Conservation (phyloP, 2,113 vertebrate species). For the Asarcornis scutulata region DNA sequence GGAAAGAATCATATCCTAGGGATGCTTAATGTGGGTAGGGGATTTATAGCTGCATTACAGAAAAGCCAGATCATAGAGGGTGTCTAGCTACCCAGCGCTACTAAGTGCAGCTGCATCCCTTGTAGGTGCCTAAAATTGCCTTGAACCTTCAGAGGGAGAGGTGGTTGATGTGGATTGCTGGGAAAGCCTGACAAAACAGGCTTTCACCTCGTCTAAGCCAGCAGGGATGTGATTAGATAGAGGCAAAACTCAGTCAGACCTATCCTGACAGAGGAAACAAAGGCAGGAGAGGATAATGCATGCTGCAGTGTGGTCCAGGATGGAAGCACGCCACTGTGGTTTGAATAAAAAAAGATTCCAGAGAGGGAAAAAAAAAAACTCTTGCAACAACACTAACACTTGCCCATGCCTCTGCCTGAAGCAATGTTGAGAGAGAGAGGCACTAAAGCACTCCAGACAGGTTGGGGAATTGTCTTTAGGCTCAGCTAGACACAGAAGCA, state of each 20-base stretch:
- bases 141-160: not conserved
- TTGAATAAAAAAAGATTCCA: not conserved
- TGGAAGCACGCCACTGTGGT: not conserved
- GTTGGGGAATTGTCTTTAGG: not conserved
- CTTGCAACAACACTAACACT: not conserved
- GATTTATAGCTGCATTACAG: accelerated
- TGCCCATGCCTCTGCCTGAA: not conserved
- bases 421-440: not conserved
- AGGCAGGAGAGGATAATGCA: not conserved
- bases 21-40: not conserved
- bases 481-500: not conserved
- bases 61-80: not conserved
- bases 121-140: not conserved
- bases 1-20: not conserved
- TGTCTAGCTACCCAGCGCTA: not conserved
- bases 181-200: not conserved
- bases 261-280: not conserved
- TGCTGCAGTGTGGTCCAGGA: not conserved
- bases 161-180: not conserved
- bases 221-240: not conserved
- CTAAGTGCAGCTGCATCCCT: not conserved
- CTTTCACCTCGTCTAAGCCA: not conserved
- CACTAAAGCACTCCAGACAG: not conserved
- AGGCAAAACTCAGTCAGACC: not conserved
- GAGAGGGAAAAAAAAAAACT: not conserved